Percentiles rank a stretch among this genome's conserved stretches.
phyloP scores from a whole-genome alignment of 2,888 invertebrate species.

The Steinernema hermaphroditum region DNA sequence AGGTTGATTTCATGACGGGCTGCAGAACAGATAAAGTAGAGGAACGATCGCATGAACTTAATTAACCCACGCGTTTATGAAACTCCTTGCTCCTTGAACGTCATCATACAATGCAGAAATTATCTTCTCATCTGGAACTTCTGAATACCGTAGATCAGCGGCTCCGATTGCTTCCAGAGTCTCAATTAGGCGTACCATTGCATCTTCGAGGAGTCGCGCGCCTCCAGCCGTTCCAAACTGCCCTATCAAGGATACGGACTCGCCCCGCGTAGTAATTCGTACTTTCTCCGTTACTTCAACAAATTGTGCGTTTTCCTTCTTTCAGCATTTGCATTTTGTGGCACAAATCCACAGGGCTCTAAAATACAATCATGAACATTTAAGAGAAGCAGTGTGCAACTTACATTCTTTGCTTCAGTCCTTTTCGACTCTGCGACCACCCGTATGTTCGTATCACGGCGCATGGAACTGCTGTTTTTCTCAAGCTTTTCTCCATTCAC shows the following conservation, averaged over 20 bases:
- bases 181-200: not conserved
- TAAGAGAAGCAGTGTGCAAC: not conserved
- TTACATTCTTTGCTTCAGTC: not conserved
- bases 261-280: not conserved
- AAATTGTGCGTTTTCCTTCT: not conserved
- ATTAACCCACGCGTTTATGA: slow-evolving; percentile 11
- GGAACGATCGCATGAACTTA: not conserved
- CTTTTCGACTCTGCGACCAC: not conserved
- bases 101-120: not conserved
- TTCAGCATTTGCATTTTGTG: slow-evolving; percentile 13
- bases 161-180: not conserved
- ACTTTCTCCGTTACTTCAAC: slow-evolving; percentile 12
- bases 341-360: slow-evolving; percentile 1
- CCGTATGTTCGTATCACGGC: not conserved
- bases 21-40: no score
- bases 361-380: no score
- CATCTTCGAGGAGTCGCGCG: not conserved
- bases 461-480: not conserved
- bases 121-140: not conserved
- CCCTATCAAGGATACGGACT: not conserved
- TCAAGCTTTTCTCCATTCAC: not conserved
- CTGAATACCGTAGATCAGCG: not conserved
- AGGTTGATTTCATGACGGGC: not conserved
- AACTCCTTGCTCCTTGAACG: not conserved
- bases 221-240: not conserved